Evolutionary conservation across 2,113 vertebrate species (phyloP), one percentile per base, ranked within the genome.

Genomic region (Xiphophorus couchianus): DNA sequence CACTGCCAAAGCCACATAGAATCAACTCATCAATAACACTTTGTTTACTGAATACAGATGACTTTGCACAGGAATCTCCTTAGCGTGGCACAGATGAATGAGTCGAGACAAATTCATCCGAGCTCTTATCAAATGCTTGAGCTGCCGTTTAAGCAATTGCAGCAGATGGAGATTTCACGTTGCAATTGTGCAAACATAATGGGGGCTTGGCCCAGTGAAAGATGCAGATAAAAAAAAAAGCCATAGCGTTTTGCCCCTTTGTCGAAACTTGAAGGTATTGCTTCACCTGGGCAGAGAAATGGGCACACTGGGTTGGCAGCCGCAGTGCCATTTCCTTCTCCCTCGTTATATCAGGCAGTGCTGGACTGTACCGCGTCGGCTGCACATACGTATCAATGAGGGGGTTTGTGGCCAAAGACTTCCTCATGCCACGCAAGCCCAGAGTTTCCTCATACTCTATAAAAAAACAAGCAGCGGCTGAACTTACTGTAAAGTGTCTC

Each of bases 11-110:
- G 88, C 86, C 82, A 87, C 85, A 86, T 72, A 71, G 86, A 89
- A 89, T 80, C 84, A 86, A 74, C 73, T 89, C 86, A 86, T 92
- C 91, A 92, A 92, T 91, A 90, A 84, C 87, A 88, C 83, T 85
- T 84, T 92, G 90, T 92, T 89, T 86, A 82, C 81, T 73, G 86
- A 88, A 87, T 88, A 88, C 85, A 85, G 81, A 90, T 86, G 89
- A 88, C 87, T 90, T 87, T 76, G 76, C 83, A 67, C 33, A 82
- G 80, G 89, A 92, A 93, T 89, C 83, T 79, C 84, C 78, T 86
- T 74, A 78, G 76, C 67, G 62, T 78, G 65, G 77, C 76, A 2
- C 31, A 11, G 35, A 65, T 78, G 67, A 85, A 86, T 80, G 84
- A 87, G 71, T 19, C 15, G 2, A 62, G 83, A 81, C 44, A 73